Percentiles rank a stretch among this genome's conserved stretches.
Evolutionary conservation across 1,140 invertebrate species (phyloP).

Genomic region (Drosophila orena): DNA sequence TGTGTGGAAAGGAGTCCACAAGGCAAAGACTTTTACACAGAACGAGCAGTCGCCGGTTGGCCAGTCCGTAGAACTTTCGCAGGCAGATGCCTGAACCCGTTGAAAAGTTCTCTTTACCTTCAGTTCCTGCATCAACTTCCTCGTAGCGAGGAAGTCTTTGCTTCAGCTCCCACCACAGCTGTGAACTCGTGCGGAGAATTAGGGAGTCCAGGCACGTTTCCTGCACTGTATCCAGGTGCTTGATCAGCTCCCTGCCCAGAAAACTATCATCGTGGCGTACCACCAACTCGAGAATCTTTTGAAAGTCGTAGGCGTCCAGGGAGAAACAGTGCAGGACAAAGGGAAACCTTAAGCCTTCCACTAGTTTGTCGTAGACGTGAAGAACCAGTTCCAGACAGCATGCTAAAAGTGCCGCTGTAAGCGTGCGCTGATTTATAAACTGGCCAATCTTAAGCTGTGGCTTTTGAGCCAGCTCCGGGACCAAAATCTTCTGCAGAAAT

Average conservation of each 20-base stretch:
- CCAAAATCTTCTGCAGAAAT: conserved; percentile 93
- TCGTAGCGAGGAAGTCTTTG: conserved; percentile 87
- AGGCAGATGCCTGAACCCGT: conserved; percentile 39
- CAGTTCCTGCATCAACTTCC: conserved; percentile 85
- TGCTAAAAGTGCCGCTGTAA: conserved; percentile 94
- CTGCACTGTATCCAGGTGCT: conserved; percentile 97
- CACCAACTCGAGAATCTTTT: conserved; percentile 97
- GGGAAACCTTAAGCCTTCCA: conserved; percentile 90
- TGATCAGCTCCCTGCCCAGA: conserved; percentile 95
- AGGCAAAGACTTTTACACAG: conserved; percentile 93
- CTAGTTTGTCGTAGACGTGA: conserved; percentile 91
- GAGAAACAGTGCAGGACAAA: conserved; percentile 94
- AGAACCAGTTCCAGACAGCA: conserved; percentile 97
- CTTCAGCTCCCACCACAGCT: conserved; percentile 91
- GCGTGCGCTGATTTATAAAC: conserved; percentile 87
- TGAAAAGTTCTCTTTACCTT: conserved; percentile 72
- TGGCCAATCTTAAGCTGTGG: conserved; percentile 88
- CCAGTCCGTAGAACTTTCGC: conserved; percentile 94
- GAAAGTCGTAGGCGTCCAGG: conserved; percentile 95
- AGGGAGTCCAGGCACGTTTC: conserved; percentile 96
- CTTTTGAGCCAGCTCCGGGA: conserved; percentile 90
- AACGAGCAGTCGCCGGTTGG: conserved; percentile 93
- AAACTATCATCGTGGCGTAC: conserved; percentile 94
- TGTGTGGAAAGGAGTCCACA: conserved; percentile 90
- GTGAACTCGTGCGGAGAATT: conserved; percentile 94